phyloP scores from a whole-genome alignment of 2,797 vertebrate species.

The Silurus lanzhouensis region DNA sequence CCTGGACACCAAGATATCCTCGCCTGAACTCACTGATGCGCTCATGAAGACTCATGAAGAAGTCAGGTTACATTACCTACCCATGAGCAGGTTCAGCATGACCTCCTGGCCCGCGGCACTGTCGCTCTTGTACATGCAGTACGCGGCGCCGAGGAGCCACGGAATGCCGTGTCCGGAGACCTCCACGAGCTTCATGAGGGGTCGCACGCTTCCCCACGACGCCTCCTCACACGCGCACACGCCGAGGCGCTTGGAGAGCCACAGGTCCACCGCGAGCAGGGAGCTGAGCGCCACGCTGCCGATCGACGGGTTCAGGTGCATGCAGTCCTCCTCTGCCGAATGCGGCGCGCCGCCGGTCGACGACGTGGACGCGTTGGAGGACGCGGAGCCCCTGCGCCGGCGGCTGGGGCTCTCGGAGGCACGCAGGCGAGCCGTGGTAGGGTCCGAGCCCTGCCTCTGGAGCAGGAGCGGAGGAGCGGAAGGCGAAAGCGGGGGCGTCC shows the following conservation, averaged over 20 bases:
- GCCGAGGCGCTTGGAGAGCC: conserved; percentile 91
- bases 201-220: conserved; percentile 87
- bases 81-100: conserved; percentile 91
- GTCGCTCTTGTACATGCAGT: conserved; percentile 87
- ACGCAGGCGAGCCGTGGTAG: conserved; percentile 76
- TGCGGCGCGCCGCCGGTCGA: conserved; percentile 59
- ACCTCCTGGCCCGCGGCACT: conserved; percentile 89
- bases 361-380: conserved; percentile 70
- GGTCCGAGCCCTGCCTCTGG: conserved; percentile 77
- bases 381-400: conserved; percentile 80
- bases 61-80: conserved; percentile 79
- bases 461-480: conserved; percentile 63
- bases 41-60: too few relatives aligned
- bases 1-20: too few relatives aligned
- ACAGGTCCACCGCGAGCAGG: conserved; percentile 91
- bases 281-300: conserved; percentile 87
- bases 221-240: conserved; percentile 91
- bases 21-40: too few relatives aligned
- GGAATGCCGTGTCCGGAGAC: conserved; percentile 93
- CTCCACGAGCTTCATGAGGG: conserved; percentile 93
- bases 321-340: conserved; percentile 84
- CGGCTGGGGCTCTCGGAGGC: conserved; percentile 83
- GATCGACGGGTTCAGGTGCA: conserved; percentile 90
- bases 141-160: conserved; percentile 86
- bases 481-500: conserved; percentile 58